Evolutionary conservation across 2,888 invertebrate genomes (phyloP).

Genomic region (Mythimna lalbum): DNA sequence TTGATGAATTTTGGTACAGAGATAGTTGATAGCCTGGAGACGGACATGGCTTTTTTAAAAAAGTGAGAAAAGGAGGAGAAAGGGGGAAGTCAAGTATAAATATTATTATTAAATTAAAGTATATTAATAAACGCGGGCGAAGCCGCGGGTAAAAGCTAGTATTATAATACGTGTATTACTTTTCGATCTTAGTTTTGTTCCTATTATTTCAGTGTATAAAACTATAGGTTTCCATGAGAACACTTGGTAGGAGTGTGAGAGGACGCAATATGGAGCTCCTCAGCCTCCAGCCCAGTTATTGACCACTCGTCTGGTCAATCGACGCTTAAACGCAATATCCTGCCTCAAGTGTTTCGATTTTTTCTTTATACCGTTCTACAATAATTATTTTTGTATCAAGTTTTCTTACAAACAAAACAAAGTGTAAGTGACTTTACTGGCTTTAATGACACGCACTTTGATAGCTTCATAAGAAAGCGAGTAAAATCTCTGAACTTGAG

Average conservation of each 20-base stretch:
- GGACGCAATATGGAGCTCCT: slow-evolving; percentile 76
- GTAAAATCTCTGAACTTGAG: too few relatives aligned
- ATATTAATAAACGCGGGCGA: too few relatives aligned
- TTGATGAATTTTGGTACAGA: too few relatives aligned
- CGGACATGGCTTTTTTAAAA: too few relatives aligned
- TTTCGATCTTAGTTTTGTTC: not conserved
- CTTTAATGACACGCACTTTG: too few relatives aligned
- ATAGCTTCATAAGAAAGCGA: too few relatives aligned
- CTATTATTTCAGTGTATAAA: slow-evolving; percentile 2
- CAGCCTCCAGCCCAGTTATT: slow-evolving; percentile 76
- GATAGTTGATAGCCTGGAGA: too few relatives aligned
- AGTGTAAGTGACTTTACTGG: not conserved
- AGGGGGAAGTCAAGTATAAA: too few relatives aligned
- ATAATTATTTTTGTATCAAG: slow-evolving; percentile 35
- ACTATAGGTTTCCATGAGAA: slow-evolving; percentile 34
- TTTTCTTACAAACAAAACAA: not conserved
- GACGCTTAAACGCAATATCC: slow-evolving; percentile 85
- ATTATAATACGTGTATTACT: too few relatives aligned
- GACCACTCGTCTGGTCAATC: slow-evolving; percentile 82
- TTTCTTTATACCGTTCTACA: slow-evolving; percentile 61
- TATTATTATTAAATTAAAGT: too few relatives aligned
- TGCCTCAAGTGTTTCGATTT: slow-evolving; percentile 73
- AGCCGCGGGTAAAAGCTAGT: too few relatives aligned
- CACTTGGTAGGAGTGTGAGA: slow-evolving; percentile 41
- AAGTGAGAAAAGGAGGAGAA: too few relatives aligned